Percentiles rank a stretch among this genome's conserved stretches.
Evolutionary conservation across 2,888 invertebrate species (phyloP).

Genomic region (Drosophila tanythrix): DNA sequence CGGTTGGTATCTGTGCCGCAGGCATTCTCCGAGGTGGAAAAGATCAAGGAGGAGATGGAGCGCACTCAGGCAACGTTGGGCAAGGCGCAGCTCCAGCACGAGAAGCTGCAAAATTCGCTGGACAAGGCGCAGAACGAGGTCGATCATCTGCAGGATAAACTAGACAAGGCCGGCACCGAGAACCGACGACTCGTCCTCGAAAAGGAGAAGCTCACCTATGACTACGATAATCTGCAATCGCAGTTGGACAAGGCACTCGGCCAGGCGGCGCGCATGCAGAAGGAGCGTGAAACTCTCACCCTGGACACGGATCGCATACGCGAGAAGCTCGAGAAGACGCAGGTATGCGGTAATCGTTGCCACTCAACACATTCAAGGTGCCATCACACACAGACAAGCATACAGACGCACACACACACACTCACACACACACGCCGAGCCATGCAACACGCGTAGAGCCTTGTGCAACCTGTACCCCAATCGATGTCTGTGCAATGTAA

Average conservation of each 20-base stretch:
- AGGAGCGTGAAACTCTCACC: conserved; percentile 94
- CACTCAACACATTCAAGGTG: conserved; percentile 17
- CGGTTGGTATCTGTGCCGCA: conserved; percentile 42
- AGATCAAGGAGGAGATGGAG: conserved; percentile 94
- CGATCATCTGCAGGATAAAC: conserved; percentile 94
- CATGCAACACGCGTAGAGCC: conserved; percentile 46
- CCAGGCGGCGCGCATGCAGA: conserved; percentile 94
- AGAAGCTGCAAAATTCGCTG: conserved; percentile 94
- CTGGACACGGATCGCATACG: conserved; percentile 93
- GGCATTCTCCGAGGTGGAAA: conserved; percentile 93
- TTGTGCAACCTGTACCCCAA: conserved; percentile 40
- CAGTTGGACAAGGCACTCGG: conserved; percentile 96
- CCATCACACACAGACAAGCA: conserved; percentile 13
- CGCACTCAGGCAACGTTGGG: conserved; percentile 94
- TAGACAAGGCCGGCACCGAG: conserved; percentile 93
- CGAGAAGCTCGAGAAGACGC: conserved; percentile 95
- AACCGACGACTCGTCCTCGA: conserved; percentile 91
- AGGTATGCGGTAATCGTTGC: conserved; percentile 86
- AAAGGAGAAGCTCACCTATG: conserved; percentile 95
- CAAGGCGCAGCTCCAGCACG: conserved; percentile 95
- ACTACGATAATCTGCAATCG: conserved; percentile 95
- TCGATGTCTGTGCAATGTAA: conserved; percentile 64
- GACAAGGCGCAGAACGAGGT: conserved; percentile 96
- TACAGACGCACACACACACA: conserved; percentile 6
- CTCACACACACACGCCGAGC: conserved; percentile 28